Percentiles rank a stretch among this genome's conserved stretches.
phyloP scores from a whole-genome alignment of 1,140 invertebrate genomes.

The Drosophila subpulchrella region DNA sequence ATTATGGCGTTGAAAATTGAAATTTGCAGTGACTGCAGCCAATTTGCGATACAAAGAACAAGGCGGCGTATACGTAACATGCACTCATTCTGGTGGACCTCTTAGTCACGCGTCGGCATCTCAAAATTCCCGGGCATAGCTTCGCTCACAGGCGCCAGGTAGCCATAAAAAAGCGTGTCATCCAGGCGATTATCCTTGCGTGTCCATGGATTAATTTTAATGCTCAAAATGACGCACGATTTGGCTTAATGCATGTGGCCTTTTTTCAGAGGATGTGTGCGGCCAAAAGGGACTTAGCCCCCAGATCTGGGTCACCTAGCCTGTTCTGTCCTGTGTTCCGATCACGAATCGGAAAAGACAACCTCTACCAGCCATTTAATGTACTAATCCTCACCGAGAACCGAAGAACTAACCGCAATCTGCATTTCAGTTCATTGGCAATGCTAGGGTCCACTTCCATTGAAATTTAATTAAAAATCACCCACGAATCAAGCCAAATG shows the following conservation, averaged over 20 bases:
- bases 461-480: conserved; percentile 62
- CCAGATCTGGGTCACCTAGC: conserved; percentile 30
- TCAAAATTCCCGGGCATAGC: conserved; percentile 24
- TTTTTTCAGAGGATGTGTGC: conserved; percentile 1
- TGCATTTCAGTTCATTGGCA: conserved; percentile 4
- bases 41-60: conserved; percentile 27
- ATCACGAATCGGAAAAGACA: conserved; percentile 14
- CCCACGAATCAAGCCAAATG: conserved; percentile 15
- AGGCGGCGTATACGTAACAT: conserved; percentile 46
- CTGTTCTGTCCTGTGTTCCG: neutral
- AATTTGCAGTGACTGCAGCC: conserved; percentile 43
- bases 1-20: conserved; percentile 61
- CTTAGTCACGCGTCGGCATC: conserved; percentile 58
- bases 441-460: conserved; percentile 20
- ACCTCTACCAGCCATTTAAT: neutral
- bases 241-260: conserved; percentile 31
- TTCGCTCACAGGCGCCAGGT: conserved; percentile 8
- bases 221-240: conserved; percentile 59
- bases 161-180: conserved; percentile 43
- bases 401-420: conserved; percentile 21
- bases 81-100: conserved; percentile 14
- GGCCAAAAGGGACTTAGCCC: neutral
- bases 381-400: conserved; percentile 1
- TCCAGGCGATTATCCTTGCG: conserved; percentile 60
- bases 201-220: conserved; percentile 58